Evolutionary conservation across 2,888 invertebrate species (phyloP).

Genomic region (Eupeodes latifasciatus): DNA sequence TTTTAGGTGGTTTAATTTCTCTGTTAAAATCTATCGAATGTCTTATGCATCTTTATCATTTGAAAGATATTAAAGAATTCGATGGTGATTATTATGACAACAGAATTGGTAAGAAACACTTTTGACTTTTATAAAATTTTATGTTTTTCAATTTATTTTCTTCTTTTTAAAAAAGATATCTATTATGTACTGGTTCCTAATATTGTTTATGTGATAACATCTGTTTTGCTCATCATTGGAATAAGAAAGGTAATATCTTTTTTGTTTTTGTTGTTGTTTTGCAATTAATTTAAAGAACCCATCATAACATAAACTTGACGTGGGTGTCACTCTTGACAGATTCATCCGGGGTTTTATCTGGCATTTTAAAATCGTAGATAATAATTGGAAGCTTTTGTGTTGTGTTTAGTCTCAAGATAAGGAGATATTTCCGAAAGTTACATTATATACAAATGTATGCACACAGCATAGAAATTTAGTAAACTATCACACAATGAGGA

Average conservation of each 20-base stretch:
- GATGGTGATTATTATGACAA: constrained; percentile 13
- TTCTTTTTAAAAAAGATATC: constrained; percentile 2
- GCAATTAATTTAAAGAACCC: neutral
- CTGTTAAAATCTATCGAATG: constrained; percentile 34
- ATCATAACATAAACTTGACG: neutral
- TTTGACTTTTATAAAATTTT: neutral
- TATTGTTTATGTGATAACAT: constrained; percentile 24
- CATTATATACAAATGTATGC: too few relatives aligned
- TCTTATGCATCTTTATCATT: constrained; percentile 19
- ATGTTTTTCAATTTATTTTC: neutral
- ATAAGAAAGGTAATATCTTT: constrained; percentile 18
- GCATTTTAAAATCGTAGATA: neutral
- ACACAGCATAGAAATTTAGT: too few relatives aligned
- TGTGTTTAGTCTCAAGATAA: too few relatives aligned
- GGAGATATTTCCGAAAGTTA: too few relatives aligned
- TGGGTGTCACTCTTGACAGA: constrained; percentile 33
- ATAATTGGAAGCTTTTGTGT: neutral
- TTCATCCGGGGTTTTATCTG: neutral
- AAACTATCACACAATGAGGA: too few relatives aligned
- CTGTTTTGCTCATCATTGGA: constrained; percentile 31
- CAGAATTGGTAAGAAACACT: constrained; percentile 6
- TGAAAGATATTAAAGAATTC: constrained; percentile 12
- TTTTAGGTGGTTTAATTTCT: constrained; percentile 22
- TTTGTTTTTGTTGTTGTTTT: constrained; percentile 11
- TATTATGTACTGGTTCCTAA: constrained; percentile 25